A percentile compares a stretch with the other conserved stretches of the same genome.
Conservation (phyloP, 2,113 vertebrate species). For the Geococcyx californianus region DNA sequence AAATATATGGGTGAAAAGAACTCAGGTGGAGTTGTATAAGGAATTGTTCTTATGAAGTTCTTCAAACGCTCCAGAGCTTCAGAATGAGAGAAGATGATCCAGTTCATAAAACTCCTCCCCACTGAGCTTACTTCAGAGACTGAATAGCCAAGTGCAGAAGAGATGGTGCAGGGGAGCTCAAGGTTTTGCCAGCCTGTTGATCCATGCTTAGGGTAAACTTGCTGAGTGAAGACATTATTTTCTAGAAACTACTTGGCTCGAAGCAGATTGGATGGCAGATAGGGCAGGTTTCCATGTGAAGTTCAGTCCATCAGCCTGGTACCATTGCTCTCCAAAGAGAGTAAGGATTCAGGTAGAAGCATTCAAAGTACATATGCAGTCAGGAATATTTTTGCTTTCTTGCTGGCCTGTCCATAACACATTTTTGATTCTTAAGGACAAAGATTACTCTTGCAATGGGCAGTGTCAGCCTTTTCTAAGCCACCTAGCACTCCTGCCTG, state of each 20-base stretch:
- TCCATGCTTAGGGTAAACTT: background rate
- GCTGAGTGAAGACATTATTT: background rate
- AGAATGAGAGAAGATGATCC: background rate
- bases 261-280: background rate
- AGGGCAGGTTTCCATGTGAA: background rate
- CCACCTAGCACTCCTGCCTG: background rate
- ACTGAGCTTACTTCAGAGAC: background rate
- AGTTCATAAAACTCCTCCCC: background rate
- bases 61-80: background rate
- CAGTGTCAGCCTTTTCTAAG: background rate
- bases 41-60: background rate
- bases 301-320: background rate
- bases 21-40: background rate
- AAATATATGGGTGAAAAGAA: background rate
- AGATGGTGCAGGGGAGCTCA: background rate
- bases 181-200: background rate
- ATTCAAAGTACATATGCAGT: background rate
- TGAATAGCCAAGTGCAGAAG: background rate
- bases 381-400: background rate
- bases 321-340: background rate
- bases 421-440: background rate
- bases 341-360: background rate
- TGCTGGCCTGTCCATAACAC: background rate
- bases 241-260: background rate
- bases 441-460: background rate